Percentiles rank a stretch among this genome's conserved stretches.
Evolutionary conservation across 2,888 invertebrate genomes (phyloP).

Genomic region (Leucophenga maculata): DNA sequence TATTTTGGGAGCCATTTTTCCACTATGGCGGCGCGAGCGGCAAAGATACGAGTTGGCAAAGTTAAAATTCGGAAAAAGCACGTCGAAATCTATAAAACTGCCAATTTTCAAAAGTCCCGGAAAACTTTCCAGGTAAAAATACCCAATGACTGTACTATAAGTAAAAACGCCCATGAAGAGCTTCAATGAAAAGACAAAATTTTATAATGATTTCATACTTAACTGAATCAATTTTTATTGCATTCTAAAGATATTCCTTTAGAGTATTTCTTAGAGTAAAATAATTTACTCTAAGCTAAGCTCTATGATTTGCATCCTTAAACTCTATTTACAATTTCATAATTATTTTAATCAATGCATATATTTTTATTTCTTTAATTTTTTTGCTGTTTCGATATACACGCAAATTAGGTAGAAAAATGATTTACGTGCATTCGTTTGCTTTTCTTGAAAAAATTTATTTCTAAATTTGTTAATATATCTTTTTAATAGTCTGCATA

Average conservation of each 20-base stretch:
- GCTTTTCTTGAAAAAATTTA: slow-evolving; percentile 15
- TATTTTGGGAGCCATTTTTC: too few species aligned
- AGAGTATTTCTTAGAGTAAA: slow-evolving; percentile 27
- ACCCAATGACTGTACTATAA: too few species aligned
- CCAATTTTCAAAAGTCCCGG: too few species aligned
- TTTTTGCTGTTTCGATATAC: slow-evolving; percentile 42
- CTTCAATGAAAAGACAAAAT: slow-evolving; percentile 26
- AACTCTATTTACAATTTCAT: slow-evolving; percentile 67
- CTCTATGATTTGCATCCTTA: slow-evolving; percentile 67
- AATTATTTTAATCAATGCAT: slow-evolving; percentile 2
- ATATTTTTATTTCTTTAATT: too few species aligned
- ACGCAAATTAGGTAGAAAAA: slow-evolving; percentile 54
- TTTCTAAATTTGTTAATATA: background rate
- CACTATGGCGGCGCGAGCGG: too few species aligned
- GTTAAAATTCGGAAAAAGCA: too few species aligned
- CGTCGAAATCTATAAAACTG: too few species aligned
- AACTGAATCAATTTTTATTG: slow-evolving; percentile 63
- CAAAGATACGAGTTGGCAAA: too few species aligned
- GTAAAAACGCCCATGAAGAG: background rate
- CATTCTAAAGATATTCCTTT: slow-evolving; percentile 68
- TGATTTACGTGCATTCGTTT: background rate
- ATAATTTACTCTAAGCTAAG: slow-evolving; percentile 27
- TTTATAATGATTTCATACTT: slow-evolving; percentile 59
- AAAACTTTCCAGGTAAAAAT: too few species aligned
- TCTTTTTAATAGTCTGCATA: background rate